These are phyloP conservation scores for Eudemis profundana DNA, from an alignment of 2,888 invertebrate genomes.

Conservation along the genomic window DNA sequence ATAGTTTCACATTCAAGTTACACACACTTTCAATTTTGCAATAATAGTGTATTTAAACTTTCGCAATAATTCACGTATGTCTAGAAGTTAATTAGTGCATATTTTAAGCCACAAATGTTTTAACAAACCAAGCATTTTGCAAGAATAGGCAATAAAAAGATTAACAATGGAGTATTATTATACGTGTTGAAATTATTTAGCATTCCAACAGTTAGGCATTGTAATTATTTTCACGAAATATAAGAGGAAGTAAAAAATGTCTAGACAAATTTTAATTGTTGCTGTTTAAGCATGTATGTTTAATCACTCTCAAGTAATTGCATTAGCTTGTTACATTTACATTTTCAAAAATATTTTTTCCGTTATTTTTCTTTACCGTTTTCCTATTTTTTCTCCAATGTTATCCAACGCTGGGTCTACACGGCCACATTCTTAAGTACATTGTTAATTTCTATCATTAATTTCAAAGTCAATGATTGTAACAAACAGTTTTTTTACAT, in stretches of 20 bases:
- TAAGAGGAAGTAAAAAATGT: conserved; percentile 3
- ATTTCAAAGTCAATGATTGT: conserved; percentile 32
- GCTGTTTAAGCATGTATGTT: too few species aligned
- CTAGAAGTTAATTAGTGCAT: conserved; percentile 27
- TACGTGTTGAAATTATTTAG: conserved; percentile 22
- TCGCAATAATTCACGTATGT: neutral
- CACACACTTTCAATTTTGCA: too few species aligned
- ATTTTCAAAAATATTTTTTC: neutral
- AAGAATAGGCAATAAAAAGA: conserved; percentile 9
- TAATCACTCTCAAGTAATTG: neutral
- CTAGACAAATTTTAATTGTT: neutral
- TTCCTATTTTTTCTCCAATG: too few species aligned
- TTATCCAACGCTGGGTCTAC: neutral
- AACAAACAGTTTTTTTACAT: conserved; percentile 25
- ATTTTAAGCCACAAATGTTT: neutral
- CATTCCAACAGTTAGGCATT: neutral
- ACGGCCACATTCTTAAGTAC: neutral
- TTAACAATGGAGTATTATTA: conserved; percentile 19
- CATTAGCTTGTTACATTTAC: too few species aligned
- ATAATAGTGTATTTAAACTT: neutral
- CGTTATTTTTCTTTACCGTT: neutral
- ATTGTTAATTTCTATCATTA: conserved; percentile 37
- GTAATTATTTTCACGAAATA: conserved; percentile 17
- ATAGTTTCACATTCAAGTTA: neutral
- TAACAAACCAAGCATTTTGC: conserved; percentile 16